These are phyloP conservation scores for Bedellia somnulentella DNA, from an alignment of 2,888 invertebrate genomes.

Conservation along the genomic window DNA sequence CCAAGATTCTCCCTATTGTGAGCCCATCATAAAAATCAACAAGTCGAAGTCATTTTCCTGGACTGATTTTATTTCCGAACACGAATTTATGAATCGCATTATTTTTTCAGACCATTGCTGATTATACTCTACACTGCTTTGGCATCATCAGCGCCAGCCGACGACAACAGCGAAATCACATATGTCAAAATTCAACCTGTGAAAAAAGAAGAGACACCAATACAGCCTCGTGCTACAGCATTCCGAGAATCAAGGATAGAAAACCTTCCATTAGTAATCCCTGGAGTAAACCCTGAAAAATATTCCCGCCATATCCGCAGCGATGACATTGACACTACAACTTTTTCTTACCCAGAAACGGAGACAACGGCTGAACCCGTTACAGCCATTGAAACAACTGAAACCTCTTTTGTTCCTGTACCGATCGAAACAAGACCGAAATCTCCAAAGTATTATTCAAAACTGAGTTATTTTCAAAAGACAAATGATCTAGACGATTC, in stretches of 20 bases:
- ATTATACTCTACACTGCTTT: slow-evolving; percentile 18
- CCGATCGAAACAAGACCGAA: slow-evolving; percentile 16
- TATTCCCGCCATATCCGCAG: slow-evolving; percentile 10
- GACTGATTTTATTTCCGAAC: too few relatives aligned
- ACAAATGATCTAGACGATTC: slow-evolving; percentile 14
- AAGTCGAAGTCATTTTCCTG: too few relatives aligned
- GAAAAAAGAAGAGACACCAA: slow-evolving; percentile 18
- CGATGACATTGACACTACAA: slow-evolving; percentile 8
- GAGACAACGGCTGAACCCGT: slow-evolving; percentile 14
- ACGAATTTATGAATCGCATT: too few relatives aligned
- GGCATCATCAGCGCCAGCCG: slow-evolving; percentile 25
- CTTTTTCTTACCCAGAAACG: slow-evolving; percentile 9
- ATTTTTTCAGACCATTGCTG: slow-evolving; percentile 24
- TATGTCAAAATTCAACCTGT: slow-evolving; percentile 30
- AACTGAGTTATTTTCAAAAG: slow-evolving; percentile 31
- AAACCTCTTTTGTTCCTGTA: slow-evolving; percentile 3
- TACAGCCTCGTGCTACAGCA: background rate
- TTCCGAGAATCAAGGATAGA: slow-evolving; percentile 17
- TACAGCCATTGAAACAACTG: slow-evolving; percentile 3
- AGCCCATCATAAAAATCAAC: too few relatives aligned
- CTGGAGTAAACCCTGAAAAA: slow-evolving; percentile 11
- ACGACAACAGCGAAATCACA: slow-evolving; percentile 24
- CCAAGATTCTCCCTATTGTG: too few relatives aligned
- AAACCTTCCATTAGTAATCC: slow-evolving; percentile 21
- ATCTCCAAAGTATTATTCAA: slow-evolving; percentile 21